Conservation (phyloP, 2,113 vertebrate species). For the Athene cunicularia region DNA sequence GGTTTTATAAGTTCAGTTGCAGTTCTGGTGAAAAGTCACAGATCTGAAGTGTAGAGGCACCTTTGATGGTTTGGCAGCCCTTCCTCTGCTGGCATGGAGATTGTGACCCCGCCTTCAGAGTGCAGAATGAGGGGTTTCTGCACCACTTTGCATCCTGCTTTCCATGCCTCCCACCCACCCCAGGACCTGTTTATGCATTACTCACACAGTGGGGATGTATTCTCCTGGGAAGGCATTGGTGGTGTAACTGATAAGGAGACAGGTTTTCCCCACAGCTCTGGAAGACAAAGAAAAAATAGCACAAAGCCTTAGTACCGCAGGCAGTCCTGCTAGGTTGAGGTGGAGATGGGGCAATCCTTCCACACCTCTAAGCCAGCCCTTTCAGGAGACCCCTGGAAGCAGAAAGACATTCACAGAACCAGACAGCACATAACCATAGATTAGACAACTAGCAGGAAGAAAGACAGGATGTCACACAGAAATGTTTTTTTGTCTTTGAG, state of each 20-base stretch:
- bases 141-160: neutral
- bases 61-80: neutral
- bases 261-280: slow-evolving; percentile 98
- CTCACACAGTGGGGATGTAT: slow-evolving; percentile 98
- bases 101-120: neutral
- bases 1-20: neutral
- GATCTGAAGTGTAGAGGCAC: neutral
- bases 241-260: slow-evolving; percentile 97
- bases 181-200: slow-evolving; percentile 1
- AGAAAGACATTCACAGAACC: neutral
- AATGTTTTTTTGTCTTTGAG: neutral
- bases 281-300: slow-evolving; percentile 34
- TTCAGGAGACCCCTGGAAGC: neutral
- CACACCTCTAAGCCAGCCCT: neutral
- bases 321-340: neutral
- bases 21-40: neutral
- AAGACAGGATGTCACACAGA: neutral
- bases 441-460: neutral
- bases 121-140: neutral
- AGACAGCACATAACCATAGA: rapidly evolving
- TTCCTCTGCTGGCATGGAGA: neutral
- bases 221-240: slow-evolving; percentile 98
- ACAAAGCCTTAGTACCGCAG: neutral
- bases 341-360: neutral
- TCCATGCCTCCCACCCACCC: neutral